Evolutionary conservation across 2,888 invertebrate species (phyloP), one percentile per base, ranked within the genome.

Genomic region (Epiperipatus broadwayi): DNA sequence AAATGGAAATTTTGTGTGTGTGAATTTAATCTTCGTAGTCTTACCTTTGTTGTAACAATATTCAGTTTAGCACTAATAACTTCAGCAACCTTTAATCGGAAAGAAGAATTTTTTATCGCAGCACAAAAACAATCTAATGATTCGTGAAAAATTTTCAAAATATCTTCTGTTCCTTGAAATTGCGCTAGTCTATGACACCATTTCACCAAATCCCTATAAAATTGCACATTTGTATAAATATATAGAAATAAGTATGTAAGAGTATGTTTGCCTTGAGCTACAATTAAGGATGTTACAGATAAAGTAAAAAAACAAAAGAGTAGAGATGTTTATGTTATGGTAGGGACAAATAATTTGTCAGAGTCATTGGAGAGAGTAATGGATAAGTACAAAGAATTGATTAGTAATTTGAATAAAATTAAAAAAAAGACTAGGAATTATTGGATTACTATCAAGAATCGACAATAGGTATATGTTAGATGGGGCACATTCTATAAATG

Each of bases 71-170:
- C 70, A 7, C 79, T 80, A 36, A 91, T 75, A 47, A 72, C 70
- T 47, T 70, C 70, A 0, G 80, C 73, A 18, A 81, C 55, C 50
- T 68, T 64, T 37, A 77, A 54, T 54, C 78, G 71, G n/a, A n/a
- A n/a, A n/a, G n/a, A n/a, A n/a, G n/a, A n/a, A n/a, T n/a, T 69
- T 0, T 75, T 60, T 20, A 78, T 67, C 18, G 79, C 78, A 37
- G 77, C 76, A 43, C 81, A 80, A 58, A 93, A 93, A 43, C 89
- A 75, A 54, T 93, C 89, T 16, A 85, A 69, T 0, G 85, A 83
- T 58, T 91, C 83, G 62, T 84, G 78, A 31, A 84, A 71, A 1
- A 81, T 71, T 54, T 71, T 73, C 8, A 75, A 54, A 56, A 79
- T 80, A 49, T 74, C 72, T 10, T 70, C 61, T n/a, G n/a, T n/a